Evolutionary conservation across 2,113 vertebrate species (phyloP).

Genomic region (Dicentrarchus labrax): DNA sequence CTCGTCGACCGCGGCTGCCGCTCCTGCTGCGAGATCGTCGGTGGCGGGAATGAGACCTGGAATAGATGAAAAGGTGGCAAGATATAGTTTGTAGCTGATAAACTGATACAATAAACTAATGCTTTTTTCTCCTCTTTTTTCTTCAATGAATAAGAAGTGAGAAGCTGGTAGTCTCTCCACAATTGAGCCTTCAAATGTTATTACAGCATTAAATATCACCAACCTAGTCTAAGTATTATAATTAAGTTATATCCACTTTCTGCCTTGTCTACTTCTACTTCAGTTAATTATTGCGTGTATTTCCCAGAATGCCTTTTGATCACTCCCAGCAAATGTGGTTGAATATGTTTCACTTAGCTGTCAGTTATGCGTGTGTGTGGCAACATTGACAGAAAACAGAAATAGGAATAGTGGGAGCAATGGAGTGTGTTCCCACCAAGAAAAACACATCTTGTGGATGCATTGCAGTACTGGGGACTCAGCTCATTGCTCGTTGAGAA

Average conservation of each 20-base stretch:
- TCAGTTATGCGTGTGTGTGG: constrained; percentile 16
- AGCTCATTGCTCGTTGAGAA: neutral
- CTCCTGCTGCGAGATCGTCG: constrained; percentile 88
- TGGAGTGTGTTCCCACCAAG: neutral
- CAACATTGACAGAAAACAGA: constrained; percentile 18
- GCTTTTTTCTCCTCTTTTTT: neutral
- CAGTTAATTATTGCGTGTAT: constrained; percentile 7
- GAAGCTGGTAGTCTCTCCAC: neutral
- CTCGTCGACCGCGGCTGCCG: constrained; percentile 83
- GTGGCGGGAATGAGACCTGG: constrained; percentile 89
- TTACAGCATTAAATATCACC: neutral
- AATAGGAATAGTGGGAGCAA: neutral
- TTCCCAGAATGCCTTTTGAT: constrained; percentile 35
- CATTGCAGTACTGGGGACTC: neutral
- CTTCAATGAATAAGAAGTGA: neutral
- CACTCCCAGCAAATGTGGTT: constrained; percentile 10
- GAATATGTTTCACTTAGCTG: constrained; percentile 23
- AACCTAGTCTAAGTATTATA: neutral
- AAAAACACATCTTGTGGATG: constrained; percentile 2
- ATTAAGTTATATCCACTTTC: neutral
- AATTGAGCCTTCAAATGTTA: neutral
- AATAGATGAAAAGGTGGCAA: neutral
- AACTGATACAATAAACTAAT: neutral
- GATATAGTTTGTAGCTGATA: neutral
- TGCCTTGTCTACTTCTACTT: neutral